Evolutionary conservation across 2,888 invertebrate genomes (phyloP).

Genomic region (Aromia moschata): DNA sequence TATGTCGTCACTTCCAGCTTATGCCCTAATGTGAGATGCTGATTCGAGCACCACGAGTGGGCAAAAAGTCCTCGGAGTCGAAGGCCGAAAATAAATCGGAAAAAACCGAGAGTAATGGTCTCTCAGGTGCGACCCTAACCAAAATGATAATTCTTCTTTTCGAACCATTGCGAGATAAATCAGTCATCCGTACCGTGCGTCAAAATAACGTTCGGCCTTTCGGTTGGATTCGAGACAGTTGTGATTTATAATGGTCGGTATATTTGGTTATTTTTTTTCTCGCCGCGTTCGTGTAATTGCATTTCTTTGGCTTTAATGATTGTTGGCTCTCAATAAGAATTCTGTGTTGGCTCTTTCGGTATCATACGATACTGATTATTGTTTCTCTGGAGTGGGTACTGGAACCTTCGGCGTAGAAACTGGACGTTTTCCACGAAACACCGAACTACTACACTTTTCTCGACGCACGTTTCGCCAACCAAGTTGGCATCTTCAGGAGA

Average conservation of each 20-base stretch:
- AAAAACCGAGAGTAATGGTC: constrained; percentile 21
- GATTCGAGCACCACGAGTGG: neutral
- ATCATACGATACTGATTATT: too few relatives aligned
- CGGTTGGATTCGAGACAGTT: constrained; percentile 9
- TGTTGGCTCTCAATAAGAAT: too few relatives aligned
- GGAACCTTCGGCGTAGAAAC: too few relatives aligned
- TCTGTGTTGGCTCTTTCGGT: too few relatives aligned
- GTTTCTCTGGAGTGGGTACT: too few relatives aligned
- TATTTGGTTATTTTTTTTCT: constrained; percentile 14
- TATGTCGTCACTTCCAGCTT: too few relatives aligned
- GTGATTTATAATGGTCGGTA: constrained; percentile 13
- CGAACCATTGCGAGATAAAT: constrained; percentile 19
- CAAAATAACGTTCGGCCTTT: constrained; percentile 18
- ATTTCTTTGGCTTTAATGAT: too few relatives aligned
- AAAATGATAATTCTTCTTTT: constrained; percentile 22
- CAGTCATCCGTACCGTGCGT: constrained; percentile 17
- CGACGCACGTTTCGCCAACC: too few relatives aligned
- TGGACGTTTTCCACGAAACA: too few relatives aligned
- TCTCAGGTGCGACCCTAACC: constrained; percentile 10
- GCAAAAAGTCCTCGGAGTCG: neutral
- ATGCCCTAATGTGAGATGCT: too few relatives aligned
- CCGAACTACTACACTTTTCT: too few relatives aligned
- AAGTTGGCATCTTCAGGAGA: too few relatives aligned
- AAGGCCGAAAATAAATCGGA: constrained; percentile 4
- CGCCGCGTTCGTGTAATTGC: neutral